phyloP scores from a whole-genome alignment of 2,888 invertebrate genomes.

The Drosophila ezoana region DNA sequence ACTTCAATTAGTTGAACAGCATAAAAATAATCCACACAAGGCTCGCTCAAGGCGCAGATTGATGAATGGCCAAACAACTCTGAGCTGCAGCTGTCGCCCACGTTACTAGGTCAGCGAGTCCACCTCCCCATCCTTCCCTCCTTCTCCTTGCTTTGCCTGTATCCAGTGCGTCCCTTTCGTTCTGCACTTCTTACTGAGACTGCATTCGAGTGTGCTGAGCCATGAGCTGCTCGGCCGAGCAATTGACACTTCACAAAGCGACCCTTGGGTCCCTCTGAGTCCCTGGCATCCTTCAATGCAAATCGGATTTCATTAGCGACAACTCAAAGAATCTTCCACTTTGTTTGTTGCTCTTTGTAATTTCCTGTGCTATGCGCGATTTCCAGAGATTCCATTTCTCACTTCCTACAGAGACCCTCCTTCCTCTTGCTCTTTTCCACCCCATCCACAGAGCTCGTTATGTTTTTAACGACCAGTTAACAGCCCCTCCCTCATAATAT shows the following conservation, averaged over 20 bases:
- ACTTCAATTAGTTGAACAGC: conserved; percentile 76
- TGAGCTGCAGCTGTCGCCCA: conserved; percentile 26
- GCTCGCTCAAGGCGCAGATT: conserved; percentile 33
- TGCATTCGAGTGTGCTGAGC: conserved; percentile 44
- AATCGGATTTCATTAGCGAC: conserved; percentile 52
- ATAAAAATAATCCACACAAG: conserved; percentile 58
- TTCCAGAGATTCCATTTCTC: conserved; percentile 16
- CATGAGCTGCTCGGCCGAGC: conserved; percentile 27
- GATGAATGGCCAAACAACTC: conserved; percentile 43
- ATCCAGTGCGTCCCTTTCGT: too few relatives aligned
- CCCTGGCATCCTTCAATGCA: conserved; percentile 10
- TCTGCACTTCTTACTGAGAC: conserved; percentile 1
- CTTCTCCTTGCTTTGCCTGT: neutral
- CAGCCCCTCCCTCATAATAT: conserved; percentile 15
- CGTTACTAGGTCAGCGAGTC: conserved; percentile 26
- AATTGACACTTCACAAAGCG: conserved; percentile 41
- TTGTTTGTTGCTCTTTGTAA: conserved; percentile 47
- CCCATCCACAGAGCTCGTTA: conserved; percentile 34
- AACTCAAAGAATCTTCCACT: conserved; percentile 50
- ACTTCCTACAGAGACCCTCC: neutral
- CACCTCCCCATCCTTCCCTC: neutral
- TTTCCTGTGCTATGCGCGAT: conserved; percentile 23
- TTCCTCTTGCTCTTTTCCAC: neutral
- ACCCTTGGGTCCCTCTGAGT: neutral
- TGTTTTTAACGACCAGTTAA: conserved; percentile 65